Evolutionary conservation across 2,113 vertebrate genomes (phyloP).

Genomic region (Penelope pileata): DNA sequence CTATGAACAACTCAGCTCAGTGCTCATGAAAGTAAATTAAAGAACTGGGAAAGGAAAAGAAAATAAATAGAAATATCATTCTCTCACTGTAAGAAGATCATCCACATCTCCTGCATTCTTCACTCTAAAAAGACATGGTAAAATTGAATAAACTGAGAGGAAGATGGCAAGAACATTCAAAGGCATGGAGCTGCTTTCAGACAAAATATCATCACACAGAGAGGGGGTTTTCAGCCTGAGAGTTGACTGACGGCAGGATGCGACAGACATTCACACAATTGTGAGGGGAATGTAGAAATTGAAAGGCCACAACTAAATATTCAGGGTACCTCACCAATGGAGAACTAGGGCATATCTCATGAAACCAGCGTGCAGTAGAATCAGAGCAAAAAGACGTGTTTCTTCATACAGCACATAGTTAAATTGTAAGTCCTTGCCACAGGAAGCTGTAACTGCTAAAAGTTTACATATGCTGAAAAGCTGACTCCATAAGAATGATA

Average conservation of each 20-base stretch:
- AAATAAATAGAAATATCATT: not conserved
- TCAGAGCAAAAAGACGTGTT: not conserved
- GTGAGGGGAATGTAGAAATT: not conserved
- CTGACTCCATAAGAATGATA: not conserved
- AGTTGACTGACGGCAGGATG: not conserved
- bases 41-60: not conserved
- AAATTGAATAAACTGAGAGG: not conserved
- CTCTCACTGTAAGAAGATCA: not conserved
- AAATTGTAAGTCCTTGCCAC: not conserved
- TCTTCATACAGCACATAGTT: not conserved
- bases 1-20: not conserved
- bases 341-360: not conserved
- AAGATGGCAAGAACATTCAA: not conserved
- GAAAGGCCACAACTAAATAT: not conserved
- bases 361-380: not conserved
- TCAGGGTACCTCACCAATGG: not conserved
- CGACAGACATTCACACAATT: not conserved
- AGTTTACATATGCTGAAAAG: not conserved
- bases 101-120: not conserved
- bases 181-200: not conserved
- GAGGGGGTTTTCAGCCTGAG: not conserved
- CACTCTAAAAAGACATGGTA: not conserved
- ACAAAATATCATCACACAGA: not conserved
- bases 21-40: not conserved
- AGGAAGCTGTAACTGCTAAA: not conserved